phyloP scores from a whole-genome alignment of 2,113 vertebrate genomes.

The Labeo rohita region DNA sequence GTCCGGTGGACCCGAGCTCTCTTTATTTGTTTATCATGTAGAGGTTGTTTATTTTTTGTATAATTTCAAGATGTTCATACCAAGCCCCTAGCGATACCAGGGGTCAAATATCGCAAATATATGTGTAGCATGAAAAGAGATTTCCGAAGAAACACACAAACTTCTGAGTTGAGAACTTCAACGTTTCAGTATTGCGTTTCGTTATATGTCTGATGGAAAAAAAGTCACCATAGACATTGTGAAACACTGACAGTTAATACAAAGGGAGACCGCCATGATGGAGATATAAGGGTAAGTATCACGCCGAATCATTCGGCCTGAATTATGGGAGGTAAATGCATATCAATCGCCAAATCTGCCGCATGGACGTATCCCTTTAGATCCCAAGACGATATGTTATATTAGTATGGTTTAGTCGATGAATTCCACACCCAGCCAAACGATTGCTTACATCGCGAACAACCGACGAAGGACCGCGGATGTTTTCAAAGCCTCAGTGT shows the following conservation, averaged over 20 bases:
- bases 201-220: constrained; percentile 35
- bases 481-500: constrained; percentile 28
- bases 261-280: constrained; percentile 15
- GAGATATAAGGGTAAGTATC: constrained; percentile 12
- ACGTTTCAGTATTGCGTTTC: constrained; percentile 46
- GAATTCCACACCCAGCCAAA: background rate
- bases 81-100: background rate
- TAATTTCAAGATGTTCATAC: constrained; percentile 39
- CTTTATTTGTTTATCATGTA: constrained; percentile 32
- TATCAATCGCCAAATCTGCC: constrained; percentile 23
- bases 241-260: constrained; percentile 28
- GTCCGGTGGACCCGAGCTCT: constrained; percentile 32
- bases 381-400: background rate
- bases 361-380: constrained; percentile 26
- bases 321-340: constrained; percentile 14
- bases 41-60: constrained; percentile 49
- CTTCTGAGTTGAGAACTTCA: constrained; percentile 36
- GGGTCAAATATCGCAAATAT: constrained; percentile 45
- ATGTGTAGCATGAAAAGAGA: constrained; percentile 61
- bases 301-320: background rate
- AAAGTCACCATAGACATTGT: constrained; percentile 24
- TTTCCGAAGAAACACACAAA: constrained; percentile 57
- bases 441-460: constrained; percentile 13
- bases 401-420: background rate
- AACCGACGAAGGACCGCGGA: constrained; percentile 20